Evolutionary conservation across 2,888 invertebrate genomes (phyloP).

Genomic region (Heliconius ismenius): DNA sequence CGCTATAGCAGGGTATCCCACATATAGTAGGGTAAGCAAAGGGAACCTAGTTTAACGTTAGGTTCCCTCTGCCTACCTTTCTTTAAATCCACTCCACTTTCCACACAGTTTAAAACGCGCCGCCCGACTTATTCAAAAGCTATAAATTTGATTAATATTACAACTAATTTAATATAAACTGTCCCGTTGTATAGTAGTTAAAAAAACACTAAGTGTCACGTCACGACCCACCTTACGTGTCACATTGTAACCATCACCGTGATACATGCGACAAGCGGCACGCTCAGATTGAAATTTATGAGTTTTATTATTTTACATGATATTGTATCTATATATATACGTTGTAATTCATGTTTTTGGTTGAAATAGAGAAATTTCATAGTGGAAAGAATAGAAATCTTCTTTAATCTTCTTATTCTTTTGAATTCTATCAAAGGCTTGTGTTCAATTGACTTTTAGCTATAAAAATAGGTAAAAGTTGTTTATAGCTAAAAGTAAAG

Average conservation of each 20-base stretch:
- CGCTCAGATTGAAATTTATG: constrained; percentile 14
- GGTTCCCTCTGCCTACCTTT: no score
- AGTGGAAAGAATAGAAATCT: background rate
- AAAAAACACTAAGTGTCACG: constrained; percentile 4
- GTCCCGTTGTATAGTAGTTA: background rate
- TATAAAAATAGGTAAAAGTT: no score
- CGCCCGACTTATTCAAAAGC: background rate
- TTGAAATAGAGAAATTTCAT: no score
- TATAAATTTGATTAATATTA: constrained; percentile 2
- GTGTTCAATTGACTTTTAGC: no score
- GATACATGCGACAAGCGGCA: constrained; percentile 6
- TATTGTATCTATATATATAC: background rate
- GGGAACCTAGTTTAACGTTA: no score
- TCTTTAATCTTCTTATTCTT: no score
- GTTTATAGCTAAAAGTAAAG: no score
- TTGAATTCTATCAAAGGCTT: no score
- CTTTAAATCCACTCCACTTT: no score
- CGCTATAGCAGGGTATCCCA: background rate
- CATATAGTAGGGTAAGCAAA: background rate
- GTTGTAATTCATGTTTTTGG: background rate
- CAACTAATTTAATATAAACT: background rate
- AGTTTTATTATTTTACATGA: background rate
- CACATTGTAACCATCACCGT: constrained; percentile 7
- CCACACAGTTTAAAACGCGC: no score
- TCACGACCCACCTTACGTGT: constrained; percentile 11